Evolutionary conservation across 2,797 vertebrate species (phyloP), one percentile per base, ranked within the genome.

Genomic region (Pangasius sanitwongsei): DNA sequence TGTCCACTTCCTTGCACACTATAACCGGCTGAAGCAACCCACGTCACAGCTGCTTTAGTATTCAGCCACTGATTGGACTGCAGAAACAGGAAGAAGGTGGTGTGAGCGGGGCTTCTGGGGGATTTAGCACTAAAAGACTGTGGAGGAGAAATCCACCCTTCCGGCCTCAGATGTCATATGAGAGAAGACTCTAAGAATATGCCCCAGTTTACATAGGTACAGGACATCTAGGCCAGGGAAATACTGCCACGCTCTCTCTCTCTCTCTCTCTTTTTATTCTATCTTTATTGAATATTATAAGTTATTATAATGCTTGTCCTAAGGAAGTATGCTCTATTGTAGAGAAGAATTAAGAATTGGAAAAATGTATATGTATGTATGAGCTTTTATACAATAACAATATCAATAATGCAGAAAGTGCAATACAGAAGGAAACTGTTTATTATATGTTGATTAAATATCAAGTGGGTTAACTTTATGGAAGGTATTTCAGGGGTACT

Each of bases 331-430:
- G 85, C 93, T 94, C 88, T 94, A 92, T 94, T 91, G 92, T 93
- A 93, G 92, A 94, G 84, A 95, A 92, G 69, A 94, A 93, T 93
- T 93, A 90, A 94, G 92, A 91, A 94, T 93, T 94, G 87, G 91
- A 92, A 94, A 92, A 93, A 89, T 15, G 86, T 78, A 78, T 94
- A 89, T 92, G 91, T 94, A 93, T 94, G 92, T 89, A 93, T 94
- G 94, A 93, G 95, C 93, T 92, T 95, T 95, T 94, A 95, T 96
- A 95, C 92, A 93, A 94, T 94, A 95, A 93, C 82, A 77, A 75
- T 96, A 95, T 96, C 94, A 95, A 94, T 94, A 94, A 96, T 94
- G 93, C 89, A 95, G 94, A 94, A 97, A 96, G 96, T 97, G 96
- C 96, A 97, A 97, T 97, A 96, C 83, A 74, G n/a, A 84, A 92